Conservation (phyloP, 2,797 vertebrate genomes). For the Columba guinea region DNA sequence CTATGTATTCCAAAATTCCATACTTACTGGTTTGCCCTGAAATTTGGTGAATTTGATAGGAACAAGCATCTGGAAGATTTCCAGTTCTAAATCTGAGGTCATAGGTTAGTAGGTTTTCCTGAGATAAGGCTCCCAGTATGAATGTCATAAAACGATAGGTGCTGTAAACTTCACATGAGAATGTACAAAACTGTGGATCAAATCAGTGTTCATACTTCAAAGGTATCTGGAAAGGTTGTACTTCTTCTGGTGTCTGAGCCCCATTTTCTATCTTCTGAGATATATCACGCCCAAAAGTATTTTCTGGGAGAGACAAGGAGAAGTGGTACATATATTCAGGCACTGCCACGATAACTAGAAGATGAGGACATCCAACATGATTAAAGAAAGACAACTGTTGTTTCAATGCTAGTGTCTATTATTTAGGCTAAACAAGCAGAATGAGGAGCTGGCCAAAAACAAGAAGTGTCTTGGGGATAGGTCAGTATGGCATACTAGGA, state of each 20-base stretch:
- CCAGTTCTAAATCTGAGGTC: not conserved
- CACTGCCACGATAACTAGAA: not conserved
- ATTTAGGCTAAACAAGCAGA: not conserved
- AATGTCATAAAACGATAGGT: not conserved
- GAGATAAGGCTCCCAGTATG: not conserved
- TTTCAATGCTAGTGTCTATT: not conserved
- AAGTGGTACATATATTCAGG: not conserved
- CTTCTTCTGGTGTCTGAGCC: not conserved
- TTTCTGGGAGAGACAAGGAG: not conserved
- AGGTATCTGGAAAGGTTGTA: not conserved
- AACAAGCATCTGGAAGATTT: not conserved
- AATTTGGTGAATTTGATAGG: not conserved
- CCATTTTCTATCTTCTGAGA: not conserved
- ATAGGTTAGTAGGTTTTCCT: not conserved
- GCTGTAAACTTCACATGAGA: not conserved
- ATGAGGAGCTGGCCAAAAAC: not conserved
- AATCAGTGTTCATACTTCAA: not conserved
- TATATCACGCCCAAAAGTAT: not conserved
- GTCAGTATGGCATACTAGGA: not conserved
- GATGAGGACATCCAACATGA: not conserved
- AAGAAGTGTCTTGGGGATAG: accelerated
- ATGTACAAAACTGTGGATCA: not conserved
- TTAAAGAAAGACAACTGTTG: not conserved
- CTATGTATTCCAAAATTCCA: not conserved
- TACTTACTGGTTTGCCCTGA: not conserved